Conservation (phyloP, 2,113 vertebrate genomes). For the Psettodes erumei region DNA sequence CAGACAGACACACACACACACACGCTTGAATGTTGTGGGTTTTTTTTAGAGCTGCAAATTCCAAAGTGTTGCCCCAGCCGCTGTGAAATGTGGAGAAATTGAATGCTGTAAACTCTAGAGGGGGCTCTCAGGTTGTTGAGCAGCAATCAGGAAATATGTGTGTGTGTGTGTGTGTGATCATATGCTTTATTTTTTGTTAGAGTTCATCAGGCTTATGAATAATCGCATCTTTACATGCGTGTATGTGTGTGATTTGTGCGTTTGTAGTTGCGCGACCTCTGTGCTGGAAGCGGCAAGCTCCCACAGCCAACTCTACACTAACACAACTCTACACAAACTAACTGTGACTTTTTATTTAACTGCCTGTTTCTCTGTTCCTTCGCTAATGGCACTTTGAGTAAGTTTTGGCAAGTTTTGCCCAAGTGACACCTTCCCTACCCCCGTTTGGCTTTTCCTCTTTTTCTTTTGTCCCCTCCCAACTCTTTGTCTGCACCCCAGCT, state of each 20-base stretch:
- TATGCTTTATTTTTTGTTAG: not conserved
- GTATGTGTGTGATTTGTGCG: slow-evolving; percentile 27
- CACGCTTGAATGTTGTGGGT: slow-evolving; percentile 54
- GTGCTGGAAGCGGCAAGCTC: slow-evolving; percentile 31
- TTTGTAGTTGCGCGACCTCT: slow-evolving; percentile 49
- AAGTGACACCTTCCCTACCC: slow-evolving; percentile 67
- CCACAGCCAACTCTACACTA: slow-evolving; percentile 53
- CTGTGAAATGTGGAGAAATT: slow-evolving; percentile 41
- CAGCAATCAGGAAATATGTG: slow-evolving; percentile 27
- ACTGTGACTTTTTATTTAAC: slow-evolving; percentile 64
- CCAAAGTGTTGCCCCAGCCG: slow-evolving; percentile 54
- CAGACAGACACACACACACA: slow-evolving; percentile 43
- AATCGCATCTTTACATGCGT: slow-evolving; percentile 9
- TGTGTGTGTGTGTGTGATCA: slow-evolving; percentile 16
- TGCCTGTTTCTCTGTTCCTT: slow-evolving; percentile 58
- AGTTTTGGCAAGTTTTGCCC: slow-evolving; percentile 56
- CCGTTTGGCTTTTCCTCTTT: slow-evolving; percentile 24
- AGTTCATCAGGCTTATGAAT: not conserved
- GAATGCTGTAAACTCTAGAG: slow-evolving; percentile 31
- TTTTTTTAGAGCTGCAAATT: slow-evolving; percentile 53
- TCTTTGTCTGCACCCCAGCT: slow-evolving; percentile 19
- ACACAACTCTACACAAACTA: slow-evolving; percentile 55
- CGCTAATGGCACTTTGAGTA: slow-evolving; percentile 50
- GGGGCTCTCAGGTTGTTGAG: slow-evolving; percentile 21
- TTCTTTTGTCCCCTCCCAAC: slow-evolving; percentile 15